phyloP scores from a whole-genome alignment of 2,797 vertebrate genomes.

The Rhinophrynus dorsalis region DNA sequence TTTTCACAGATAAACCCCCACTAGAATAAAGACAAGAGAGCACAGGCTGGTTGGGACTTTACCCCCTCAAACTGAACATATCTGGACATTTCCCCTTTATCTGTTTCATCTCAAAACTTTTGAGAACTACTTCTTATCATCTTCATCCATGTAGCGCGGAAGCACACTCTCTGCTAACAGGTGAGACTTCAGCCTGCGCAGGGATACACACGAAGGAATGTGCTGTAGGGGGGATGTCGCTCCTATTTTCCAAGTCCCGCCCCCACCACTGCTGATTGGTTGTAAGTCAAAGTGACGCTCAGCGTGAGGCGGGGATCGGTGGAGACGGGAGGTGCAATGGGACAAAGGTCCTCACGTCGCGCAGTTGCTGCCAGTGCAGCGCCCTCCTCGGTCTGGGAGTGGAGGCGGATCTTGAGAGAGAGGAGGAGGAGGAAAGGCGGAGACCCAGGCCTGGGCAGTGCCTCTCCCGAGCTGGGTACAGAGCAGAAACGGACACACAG shows the following conservation, averaged over 20 bases:
- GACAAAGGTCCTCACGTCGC: slow-evolving; percentile 34
- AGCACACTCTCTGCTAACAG: not conserved
- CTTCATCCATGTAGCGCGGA: too few relatives aligned
- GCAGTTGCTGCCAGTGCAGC: slow-evolving; percentile 51
- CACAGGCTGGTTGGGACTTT: too few relatives aligned
- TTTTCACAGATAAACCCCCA: not conserved
- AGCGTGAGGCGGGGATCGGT: not conserved
- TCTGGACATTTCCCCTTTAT: too few relatives aligned
- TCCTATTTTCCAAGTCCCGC: not conserved
- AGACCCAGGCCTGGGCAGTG: not conserved
- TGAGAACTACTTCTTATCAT: too few relatives aligned
- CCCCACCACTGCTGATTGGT: not conserved
- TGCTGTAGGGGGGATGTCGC: not conserved
- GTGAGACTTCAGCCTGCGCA: not conserved
- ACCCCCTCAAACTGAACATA: too few relatives aligned
- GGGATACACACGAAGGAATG: not conserved
- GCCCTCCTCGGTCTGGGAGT: slow-evolving; percentile 2
- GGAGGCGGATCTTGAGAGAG: slow-evolving; percentile 6
- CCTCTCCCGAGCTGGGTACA: not conserved
- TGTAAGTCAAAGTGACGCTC: not conserved
- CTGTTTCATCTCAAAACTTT: too few relatives aligned
- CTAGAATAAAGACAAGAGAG: too few relatives aligned
- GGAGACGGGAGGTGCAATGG: slow-evolving; percentile 9
- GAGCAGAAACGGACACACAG: too few relatives aligned
- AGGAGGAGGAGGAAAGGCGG: slow-evolving; percentile 19